Base-by-base conservation (phyloP, 2,888 invertebrate genomes). In the Linyphia triangularis region DNA sequence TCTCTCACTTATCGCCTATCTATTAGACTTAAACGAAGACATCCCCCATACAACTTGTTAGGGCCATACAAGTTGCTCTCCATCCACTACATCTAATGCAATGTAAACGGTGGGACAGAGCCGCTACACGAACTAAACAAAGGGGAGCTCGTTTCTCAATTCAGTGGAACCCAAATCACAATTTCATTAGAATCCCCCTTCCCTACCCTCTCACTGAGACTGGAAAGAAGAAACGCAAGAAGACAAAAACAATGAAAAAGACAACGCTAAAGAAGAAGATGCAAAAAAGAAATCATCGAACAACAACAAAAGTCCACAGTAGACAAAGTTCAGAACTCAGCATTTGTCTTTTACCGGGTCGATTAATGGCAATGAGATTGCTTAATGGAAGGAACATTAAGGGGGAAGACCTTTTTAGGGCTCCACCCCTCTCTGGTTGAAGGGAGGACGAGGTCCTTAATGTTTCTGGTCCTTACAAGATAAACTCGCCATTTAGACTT, bases 321-420 rank as follows among this genome's bases (percentile, higher is more conserved):
- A 69, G 85, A 69, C 77, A 72, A 86, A 86, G 79, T 86, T 86
- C 73, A 72, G 63, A 59, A 73, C 79, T 63, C 79, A 81, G 86
- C 79, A 86, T 86, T 86, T 86, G 79, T 86, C 86, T 73, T 79
- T 33, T 26, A 59, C 61, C 57, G 43, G 85, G 70, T 86, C 86
- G 86, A 86, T 86, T 86, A 86, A 86, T 86, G 79, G 72, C 79
- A 57, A 73, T 81, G 73, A 72, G 65, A 86, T 81, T 79, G 86
- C 79, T 86, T 86, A 86, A 86, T 86, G 86, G 86, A 86, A 81
- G 79, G 30, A 81, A 72, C 86, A 79, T 86, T 79, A 81, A 79
- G 1, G 24, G 24, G 24, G 16, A n/a, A 40, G 9, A n/a, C 69
- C 67, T 77, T 85, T 84, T 75, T 75, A 75, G 69, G 69, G 75